Conservation (phyloP, 2,888 invertebrate genomes). For the Stomorhina lunata region DNA sequence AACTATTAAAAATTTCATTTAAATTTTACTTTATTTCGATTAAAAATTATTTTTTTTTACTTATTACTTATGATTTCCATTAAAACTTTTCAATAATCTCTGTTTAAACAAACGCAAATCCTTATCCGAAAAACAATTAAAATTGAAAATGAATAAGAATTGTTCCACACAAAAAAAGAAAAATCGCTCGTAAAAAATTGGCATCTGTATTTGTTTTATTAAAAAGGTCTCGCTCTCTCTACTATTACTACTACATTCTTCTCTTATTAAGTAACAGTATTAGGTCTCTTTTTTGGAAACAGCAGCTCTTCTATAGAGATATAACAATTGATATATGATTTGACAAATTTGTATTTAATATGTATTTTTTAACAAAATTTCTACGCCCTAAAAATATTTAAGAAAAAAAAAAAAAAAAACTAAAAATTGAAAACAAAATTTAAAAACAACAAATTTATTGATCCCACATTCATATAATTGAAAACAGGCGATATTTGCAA, state of each 20-base stretch:
- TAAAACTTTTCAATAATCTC: constrained; percentile 26
- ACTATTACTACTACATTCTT: not conserved
- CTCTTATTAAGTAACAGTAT: constrained; percentile 7
- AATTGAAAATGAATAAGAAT: not conserved
- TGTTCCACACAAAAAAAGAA: not conserved
- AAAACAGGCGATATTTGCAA: constrained; percentile 99
- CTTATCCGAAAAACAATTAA: not conserved
- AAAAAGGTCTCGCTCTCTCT: not conserved
- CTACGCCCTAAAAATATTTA: constrained; percentile 55
- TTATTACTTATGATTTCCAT: not conserved
- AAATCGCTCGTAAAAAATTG: constrained; percentile 14
- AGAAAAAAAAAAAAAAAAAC: constrained; percentile 59
- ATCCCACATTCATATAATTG: constrained; percentile 77
- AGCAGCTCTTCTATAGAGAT: constrained; percentile 45
- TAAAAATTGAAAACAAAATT: constrained; percentile 59
- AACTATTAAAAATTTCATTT: not conserved
- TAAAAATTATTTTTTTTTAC: not conserved
- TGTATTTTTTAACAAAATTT: constrained; percentile 57
- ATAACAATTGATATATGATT: constrained; percentile 1
- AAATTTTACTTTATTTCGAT: not conserved
- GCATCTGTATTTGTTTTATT: not conserved
- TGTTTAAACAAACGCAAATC: constrained; percentile 36
- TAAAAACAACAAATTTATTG: constrained; percentile 64
- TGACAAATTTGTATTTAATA: constrained; percentile 6
- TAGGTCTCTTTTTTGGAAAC: constrained; percentile 35